Base-by-base conservation (phyloP, 1,140 invertebrate genomes). In the Cyclina sinensis region DNA sequence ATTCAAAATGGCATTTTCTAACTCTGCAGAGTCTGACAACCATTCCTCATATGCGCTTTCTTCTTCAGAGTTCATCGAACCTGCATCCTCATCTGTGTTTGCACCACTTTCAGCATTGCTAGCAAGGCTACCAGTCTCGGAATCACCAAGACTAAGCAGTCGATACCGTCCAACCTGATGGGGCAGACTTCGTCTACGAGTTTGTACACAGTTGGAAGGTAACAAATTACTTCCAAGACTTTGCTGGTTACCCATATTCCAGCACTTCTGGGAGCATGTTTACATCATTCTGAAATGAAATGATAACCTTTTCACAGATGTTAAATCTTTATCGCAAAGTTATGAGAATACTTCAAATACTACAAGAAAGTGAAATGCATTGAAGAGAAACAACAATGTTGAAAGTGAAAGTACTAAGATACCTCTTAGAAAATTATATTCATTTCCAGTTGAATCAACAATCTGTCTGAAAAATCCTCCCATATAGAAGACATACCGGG, bases 1-100 rank as follows among this genome's bases (percentile, higher is more conserved):
- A 57, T 79, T 57, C 27, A 88, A n/a, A n/a, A 88, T 88, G 2
- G 54, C 86, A 46, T 82, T 83, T 48, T 88, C 86, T n/a, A 88
- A 27, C 51, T 88, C 80, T 24, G 39, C 65, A 16, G 86, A 37
- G 24, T 76, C 86, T 76, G 30, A 74, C 24, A 88, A 73, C 79
- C 80, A 83, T 21, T 88, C 70, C 16, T 83, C 48, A 32, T 88
- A 74, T 16, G 35, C 65, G 24, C 54, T 62, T 35, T 46, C 84
- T 14, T 88, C 86, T 46, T 88, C 86, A n/a, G 79, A 82, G 30
- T 78, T 57, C 24, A 83, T 24, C 1, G 80, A 82, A 21, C 48
- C 70, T 18, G 79, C 79, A 57, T 88, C 86, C n/a, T 88, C 86
- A 30, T 82, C 80, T 3, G 79, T 83, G 70, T 83, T 83, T 5